Conservation (phyloP, 2,113 vertebrate genomes). For the Cervus canadensis region DNA sequence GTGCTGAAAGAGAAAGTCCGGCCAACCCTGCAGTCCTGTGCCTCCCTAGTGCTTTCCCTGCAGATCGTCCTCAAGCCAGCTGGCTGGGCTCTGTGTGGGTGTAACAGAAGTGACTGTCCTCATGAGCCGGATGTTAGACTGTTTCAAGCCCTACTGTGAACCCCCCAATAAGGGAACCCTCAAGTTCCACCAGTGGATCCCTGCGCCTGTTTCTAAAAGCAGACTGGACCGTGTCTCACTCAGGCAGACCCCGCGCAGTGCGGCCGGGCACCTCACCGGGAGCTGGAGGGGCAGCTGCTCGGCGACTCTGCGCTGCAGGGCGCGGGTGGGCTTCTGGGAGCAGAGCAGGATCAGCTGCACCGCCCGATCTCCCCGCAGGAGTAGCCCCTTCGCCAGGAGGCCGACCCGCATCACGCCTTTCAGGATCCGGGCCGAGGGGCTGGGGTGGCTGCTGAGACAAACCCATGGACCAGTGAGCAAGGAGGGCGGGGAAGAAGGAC, state of each 20-base stretch:
- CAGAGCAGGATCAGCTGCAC: slow-evolving; percentile 87
- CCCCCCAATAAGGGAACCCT: not conserved
- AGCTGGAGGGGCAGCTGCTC: slow-evolving; percentile 85
- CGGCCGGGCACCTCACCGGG: slow-evolving; percentile 72
- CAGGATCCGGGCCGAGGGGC: slow-evolving; percentile 75
- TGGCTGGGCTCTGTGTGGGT: not conserved
- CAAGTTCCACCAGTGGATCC: not conserved
- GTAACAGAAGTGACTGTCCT: fast-evolving
- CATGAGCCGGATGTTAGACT: fast-evolving
- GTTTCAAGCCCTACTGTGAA: not conserved
- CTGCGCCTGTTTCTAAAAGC: not conserved
- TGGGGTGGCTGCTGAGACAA: slow-evolving; percentile 59
- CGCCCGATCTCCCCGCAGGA: slow-evolving; percentile 84
- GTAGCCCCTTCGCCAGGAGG: slow-evolving; percentile 87
- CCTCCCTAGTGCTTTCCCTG: not conserved
- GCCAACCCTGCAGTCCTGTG: not conserved
- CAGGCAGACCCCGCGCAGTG: fast-evolving
- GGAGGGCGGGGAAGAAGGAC: not conserved
- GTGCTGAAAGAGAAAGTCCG: not conserved
- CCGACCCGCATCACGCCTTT: slow-evolving; percentile 89
- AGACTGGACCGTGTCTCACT: no score
- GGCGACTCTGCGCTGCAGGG: slow-evolving; percentile 78
- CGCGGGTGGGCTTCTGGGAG: slow-evolving; percentile 83
- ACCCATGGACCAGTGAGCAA: fast-evolving
- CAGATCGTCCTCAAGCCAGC: not conserved